phyloP scores from a whole-genome alignment of 2,797 vertebrate species.

The Mastacembelus armatus region DNA sequence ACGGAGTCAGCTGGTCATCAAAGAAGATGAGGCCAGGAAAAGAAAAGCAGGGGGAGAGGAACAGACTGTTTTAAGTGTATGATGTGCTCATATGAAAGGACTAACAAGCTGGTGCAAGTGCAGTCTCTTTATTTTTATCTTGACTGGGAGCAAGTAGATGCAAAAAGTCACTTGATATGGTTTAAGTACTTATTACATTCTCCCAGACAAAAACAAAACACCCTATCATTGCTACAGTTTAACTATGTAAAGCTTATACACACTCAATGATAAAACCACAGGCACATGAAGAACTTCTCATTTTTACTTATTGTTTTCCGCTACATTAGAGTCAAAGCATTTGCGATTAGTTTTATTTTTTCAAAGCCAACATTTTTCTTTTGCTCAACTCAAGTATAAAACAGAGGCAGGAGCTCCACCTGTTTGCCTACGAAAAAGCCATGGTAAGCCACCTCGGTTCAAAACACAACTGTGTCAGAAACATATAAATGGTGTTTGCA shows the following conservation, averaged over 20 bases:
- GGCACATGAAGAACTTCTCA: slow-evolving; percentile 8
- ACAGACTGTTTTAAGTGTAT: neutral
- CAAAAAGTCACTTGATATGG: neutral
- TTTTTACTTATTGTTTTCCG: neutral
- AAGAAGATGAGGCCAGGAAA: neutral
- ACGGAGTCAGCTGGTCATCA: neutral
- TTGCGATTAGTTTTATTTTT: slow-evolving; percentile 2
- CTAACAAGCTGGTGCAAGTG: neutral
- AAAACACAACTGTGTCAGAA: slow-evolving; percentile 35
- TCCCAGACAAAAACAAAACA: neutral
- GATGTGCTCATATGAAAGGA: slow-evolving; percentile 13
- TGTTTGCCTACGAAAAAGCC: slow-evolving; percentile 33
- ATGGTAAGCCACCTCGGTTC: slow-evolving; percentile 18
- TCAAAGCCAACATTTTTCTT: slow-evolving; percentile 21
- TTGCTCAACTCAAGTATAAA: slow-evolving; percentile 20
- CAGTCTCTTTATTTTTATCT: no score
- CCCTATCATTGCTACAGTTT: neutral
- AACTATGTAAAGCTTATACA: slow-evolving; percentile 1
- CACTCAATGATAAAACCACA: slow-evolving; percentile 11
- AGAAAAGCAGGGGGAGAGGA: neutral
- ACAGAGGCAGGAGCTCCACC: slow-evolving; percentile 26
- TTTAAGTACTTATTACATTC: neutral
- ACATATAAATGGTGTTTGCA: slow-evolving; percentile 11
- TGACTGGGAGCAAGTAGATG: no score
- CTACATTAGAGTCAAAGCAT: slow-evolving; percentile 20